Percentiles rank a stretch among this genome's conserved stretches.
Conservation (phyloP, 2,888 invertebrate species). For the Melanchra persicariae region DNA sequence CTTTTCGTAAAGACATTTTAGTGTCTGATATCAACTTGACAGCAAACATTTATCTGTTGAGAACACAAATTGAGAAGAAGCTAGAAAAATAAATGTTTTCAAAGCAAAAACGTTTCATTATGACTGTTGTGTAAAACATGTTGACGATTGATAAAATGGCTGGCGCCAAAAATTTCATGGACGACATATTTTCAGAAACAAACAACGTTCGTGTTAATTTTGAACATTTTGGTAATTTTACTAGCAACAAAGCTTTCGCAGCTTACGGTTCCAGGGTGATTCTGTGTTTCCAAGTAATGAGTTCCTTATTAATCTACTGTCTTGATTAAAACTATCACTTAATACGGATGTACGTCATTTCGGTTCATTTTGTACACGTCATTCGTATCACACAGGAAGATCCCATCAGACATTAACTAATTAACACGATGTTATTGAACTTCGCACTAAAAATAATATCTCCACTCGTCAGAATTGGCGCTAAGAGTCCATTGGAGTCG, state of each 20-base stretch:
- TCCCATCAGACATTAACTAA: slow-evolving; percentile 39
- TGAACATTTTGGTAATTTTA: not conserved
- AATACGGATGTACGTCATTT: slow-evolving; percentile 39
- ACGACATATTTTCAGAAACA: slow-evolving; percentile 19
- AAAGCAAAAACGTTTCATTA: slow-evolving; percentile 15
- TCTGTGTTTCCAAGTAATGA: not conserved
- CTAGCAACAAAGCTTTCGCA: not conserved
- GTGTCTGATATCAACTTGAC: not conserved
- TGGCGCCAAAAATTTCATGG: slow-evolving; percentile 22
- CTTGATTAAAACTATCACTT: slow-evolving; percentile 26
- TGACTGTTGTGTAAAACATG: slow-evolving; percentile 10
- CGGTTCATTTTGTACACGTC: not conserved
- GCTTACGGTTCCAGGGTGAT: not conserved
- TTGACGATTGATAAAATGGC: slow-evolving; percentile 16
- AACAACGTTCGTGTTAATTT: not conserved
- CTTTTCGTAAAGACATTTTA: not conserved
- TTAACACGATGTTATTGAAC: slow-evolving; percentile 72
- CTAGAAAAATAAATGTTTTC: slow-evolving; percentile 14
- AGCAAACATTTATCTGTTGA: not conserved
- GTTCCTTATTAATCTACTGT: not conserved
- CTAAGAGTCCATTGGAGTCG: slow-evolving; percentile 67
- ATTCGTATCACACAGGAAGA: slow-evolving; percentile 31
- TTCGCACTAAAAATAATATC: slow-evolving; percentile 72
- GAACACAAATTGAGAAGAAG: too few relatives aligned
- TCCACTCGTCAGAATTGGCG: slow-evolving; percentile 74